Evolutionary conservation across 2,888 invertebrate species (phyloP), one percentile per base, ranked within the genome.

Genomic region (Sturmia bella): DNA sequence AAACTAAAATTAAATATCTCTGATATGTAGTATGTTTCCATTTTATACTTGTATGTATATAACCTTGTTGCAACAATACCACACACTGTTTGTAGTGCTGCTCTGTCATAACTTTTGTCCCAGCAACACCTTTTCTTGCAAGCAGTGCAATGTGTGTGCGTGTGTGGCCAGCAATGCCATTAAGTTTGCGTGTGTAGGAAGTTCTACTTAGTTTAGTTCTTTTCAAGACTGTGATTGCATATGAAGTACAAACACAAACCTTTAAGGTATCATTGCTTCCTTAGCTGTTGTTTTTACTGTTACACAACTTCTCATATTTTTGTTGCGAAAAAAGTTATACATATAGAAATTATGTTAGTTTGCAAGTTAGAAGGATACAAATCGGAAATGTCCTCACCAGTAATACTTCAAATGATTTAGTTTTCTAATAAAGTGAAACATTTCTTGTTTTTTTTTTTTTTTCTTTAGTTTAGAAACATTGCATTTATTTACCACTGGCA

Each of bases 301-400:
- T 15, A 57, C 48, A n/a, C n/a, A n/a, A n/a, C 19, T 45, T 48
- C n/a, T 4, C 11, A 9, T 24, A 1, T 13, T 1, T 43, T 6
- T 32, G 19, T 56, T 68, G 27, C 19, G 17, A 56, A 27, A 43
- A 43, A 43, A 43, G 13, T 12, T 9, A 39, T n/a, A 2, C 12
- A 9, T 11, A 61, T 24, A 45, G 17, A 12, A 39, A 32, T 24
- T 13, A 39, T 27, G n/a, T 13, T 39, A 19, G 21, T 19, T 59
- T n/a, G 27, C 15, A 61, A 32, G 6, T 27, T 41, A 59, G 69
- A 13, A 63, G 72, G 61, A 78, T 78, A 78, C 75, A 79, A 77
- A 80, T 80, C 76, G 69, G 69, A 76, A 81, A 77, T 80, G 84
- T 75, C 79, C 74, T 32, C 79, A 70, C 69, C 82, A 84, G 84